Evolutionary conservation across 2,113 vertebrate species (phyloP).

Genomic region (Deroptyus accipitrinus): DNA sequence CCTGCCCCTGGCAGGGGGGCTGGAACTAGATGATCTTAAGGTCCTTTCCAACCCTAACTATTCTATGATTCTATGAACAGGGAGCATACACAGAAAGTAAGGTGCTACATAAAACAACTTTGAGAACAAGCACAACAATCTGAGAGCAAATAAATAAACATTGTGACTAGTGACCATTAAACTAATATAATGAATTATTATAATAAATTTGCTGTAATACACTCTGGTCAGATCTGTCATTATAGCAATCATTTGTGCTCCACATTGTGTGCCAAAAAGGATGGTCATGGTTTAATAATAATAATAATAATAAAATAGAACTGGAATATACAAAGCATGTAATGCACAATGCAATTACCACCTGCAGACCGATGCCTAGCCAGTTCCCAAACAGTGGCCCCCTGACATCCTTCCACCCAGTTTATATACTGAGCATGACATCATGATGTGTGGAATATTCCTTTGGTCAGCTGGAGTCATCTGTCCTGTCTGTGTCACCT

Average conservation of each 20-base stretch:
- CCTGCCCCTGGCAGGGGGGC: no score
- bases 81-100: neutral
- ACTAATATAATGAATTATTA: neutral
- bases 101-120: neutral
- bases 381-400: neutral
- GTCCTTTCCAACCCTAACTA: no score
- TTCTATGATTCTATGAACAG: neutral
- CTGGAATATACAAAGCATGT: neutral
- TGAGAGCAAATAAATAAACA: neutral
- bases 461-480: neutral
- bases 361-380: neutral
- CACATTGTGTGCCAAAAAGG: neutral
- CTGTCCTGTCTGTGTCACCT: accelerated
- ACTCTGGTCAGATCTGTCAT: neutral
- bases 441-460: neutral
- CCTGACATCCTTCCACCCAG: neutral
- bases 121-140: neutral
- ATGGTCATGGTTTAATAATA: neutral
- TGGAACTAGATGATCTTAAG: no score
- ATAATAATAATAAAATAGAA: neutral
- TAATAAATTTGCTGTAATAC: neutral
- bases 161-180: neutral
- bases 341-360: neutral
- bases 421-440: neutral
- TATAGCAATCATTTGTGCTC: neutral